Base-by-base conservation (phyloP, 2,888 invertebrate genomes). In the Zelleria hepariella region DNA sequence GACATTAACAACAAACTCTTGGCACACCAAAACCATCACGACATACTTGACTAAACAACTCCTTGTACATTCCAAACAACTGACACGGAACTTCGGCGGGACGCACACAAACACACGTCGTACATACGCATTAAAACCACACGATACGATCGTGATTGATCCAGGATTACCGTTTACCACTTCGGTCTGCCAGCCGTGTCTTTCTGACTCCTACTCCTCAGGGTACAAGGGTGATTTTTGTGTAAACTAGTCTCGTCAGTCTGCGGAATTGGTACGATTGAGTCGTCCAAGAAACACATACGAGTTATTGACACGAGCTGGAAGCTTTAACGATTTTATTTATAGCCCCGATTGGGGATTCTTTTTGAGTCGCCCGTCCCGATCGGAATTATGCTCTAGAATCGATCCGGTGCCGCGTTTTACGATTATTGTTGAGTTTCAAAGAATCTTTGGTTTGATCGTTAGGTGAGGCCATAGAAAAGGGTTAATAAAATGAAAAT, bases 101-200 rank as follows among this genome's bases (percentile, higher is more conserved):
- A 26, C 51, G 26, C 25, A 53, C 15, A 20, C n/a, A 5, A 23
- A 49, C 55, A 56, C 18, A 61, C 67, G 10, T 49, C 56, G 51
- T 25, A 61, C 67, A 74, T 67, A 69, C 70, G 65, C 67, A 75
- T 71, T 71, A 66, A 65, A 72, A 72, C 68, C 71, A 71, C 68
- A 67, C 68, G 68, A 72, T 74, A 75, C 63, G 66, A 72, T 78
- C 75, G 78, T 74, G 69, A 77, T 75, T 81, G 79, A 81, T 82
- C 78, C 77, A 62, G 77, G 80, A 78, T 82, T 82, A 82, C 73
- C 63, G 65, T 49, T 47, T 23, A 21, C 32, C 20, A 55, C 6
- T 42, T 42, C 32, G 10, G 32, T 42, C 32, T 4, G 15, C 15
- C 27, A 27, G 4, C 18, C 8, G 24, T 55, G 10, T n/a, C 2